Percentiles rank a stretch among this genome's conserved stretches.
These are phyloP conservation scores for Apodemia zela DNA, from an alignment of 2,888 invertebrate genomes.

Conservation along the genomic window DNA sequence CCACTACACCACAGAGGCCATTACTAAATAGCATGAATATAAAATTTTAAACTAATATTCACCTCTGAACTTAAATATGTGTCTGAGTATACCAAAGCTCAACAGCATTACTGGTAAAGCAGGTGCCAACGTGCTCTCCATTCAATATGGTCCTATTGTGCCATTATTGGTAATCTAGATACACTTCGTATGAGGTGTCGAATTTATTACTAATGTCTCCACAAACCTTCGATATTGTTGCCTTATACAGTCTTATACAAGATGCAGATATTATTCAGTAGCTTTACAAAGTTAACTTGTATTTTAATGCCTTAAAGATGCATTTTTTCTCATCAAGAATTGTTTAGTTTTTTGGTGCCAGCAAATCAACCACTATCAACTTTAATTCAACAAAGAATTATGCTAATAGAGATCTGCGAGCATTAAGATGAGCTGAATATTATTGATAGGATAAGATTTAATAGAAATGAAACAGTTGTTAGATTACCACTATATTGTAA, in stretches of 20 bases:
- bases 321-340: not conserved
- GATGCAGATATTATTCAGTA: not conserved
- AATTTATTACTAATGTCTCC: conserved; percentile 46
- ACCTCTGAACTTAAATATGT: conserved; percentile 29
- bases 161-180: conserved; percentile 66
- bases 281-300: not conserved
- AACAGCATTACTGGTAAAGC: conserved; percentile 50
- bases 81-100: conserved; percentile 39
- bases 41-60: not conserved
- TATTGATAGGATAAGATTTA: no score
- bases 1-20: no score
- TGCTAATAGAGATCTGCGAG: no score
- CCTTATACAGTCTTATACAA: not conserved
- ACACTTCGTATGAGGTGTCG: conserved; percentile 58
- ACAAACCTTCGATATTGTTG: conserved; percentile 18
- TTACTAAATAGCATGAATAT: no score
- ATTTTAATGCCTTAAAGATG: no score
- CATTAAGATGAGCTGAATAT: no score
- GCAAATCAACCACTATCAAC: no score
- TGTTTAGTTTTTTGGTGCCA: no score
- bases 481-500: no score
- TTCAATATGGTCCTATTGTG: conserved; percentile 59
- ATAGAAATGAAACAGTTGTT: no score
- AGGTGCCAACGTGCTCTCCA: conserved; percentile 54
- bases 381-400: no score